Evolutionary conservation across 2,797 vertebrate species (phyloP), one percentile per base, ranked within the genome.

Genomic region (Oreochromis mossambicus): DNA sequence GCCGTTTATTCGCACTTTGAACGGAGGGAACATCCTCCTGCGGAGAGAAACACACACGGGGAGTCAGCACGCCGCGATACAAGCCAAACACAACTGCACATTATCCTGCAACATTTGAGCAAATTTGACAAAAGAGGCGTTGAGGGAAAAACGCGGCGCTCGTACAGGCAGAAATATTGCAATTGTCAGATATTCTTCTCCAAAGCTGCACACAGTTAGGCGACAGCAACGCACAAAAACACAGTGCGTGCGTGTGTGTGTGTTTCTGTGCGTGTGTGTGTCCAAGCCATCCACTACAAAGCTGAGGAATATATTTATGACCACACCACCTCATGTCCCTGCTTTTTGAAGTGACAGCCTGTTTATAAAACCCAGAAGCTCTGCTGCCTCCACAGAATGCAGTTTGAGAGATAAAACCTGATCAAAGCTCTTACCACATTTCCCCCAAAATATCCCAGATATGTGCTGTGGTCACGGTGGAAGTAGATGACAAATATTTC

Each of bases 1-100:
- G 82, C 98, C 98, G 86, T 97, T 99, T 87, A 99, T 98, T 81
- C 98, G 93, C 73, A 99, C 98, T 96, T 99, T 99, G 94, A 99
- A 99, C 15, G 98, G 98, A 83, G 98, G 98, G 86, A 99, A 99
- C 98, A 99, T 99, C 95, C 98, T 97, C 97, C 98, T 99, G 94
- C 7, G 88, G 89, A 66, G 38, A 79, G 5, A 89, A 50, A 85
- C 77, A 83, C 52, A 80, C 78, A 48, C 48, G 21, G 17, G 36
- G 56, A 85, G 83, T 92, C 56, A 90, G 50, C 68, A 48, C 77
- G 41, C 68, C 12, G 80, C 8, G 80, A 66, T 76, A 55, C 82
- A 32, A 46, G 5, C 43, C n/a, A n/a, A 70, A 79, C 79, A 82
- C 82, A 38, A 50, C 77, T 55, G 6, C 78, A 70, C 8, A 56